These are phyloP conservation scores for Camponotus fellah DNA, from an alignment of 2,888 invertebrate genomes.

Conservation along the genomic window DNA sequence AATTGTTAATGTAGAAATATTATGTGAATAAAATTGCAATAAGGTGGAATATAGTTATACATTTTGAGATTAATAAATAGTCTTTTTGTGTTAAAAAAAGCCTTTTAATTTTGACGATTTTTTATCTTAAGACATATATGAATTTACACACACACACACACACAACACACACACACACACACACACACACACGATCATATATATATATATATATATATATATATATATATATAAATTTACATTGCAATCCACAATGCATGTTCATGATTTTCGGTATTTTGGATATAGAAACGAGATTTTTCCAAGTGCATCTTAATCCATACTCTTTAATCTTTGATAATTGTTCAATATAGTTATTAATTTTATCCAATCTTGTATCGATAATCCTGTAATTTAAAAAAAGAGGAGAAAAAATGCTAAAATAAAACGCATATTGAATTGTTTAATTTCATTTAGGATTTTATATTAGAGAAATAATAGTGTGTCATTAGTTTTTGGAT, in stretches of 20 bases:
- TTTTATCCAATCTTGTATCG: conserved; percentile 14
- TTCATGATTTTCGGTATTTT: neutral
- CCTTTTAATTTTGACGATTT: neutral
- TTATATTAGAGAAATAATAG: neutral
- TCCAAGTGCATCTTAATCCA: conserved; percentile 17
- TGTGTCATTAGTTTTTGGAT: too few relatives aligned
- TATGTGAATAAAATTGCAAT: neutral
- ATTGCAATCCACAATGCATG: conserved; percentile 19
- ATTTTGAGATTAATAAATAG: neutral
- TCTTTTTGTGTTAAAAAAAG: neutral
- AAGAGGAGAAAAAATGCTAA: neutral
- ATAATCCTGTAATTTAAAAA: neutral
- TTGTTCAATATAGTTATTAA: conserved; percentile 6
- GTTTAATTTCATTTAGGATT: neutral
- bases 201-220: too few relatives aligned
- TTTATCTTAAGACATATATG: neutral
- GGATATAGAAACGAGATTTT: neutral
- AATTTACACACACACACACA: too few relatives aligned
- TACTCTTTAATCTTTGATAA: neutral
- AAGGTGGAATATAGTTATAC: neutral
- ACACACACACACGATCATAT: too few relatives aligned
- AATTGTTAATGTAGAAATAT: neutral
- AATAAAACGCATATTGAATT: too few relatives aligned
- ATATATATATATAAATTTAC: conserved; percentile 14
- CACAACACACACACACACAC: too few relatives aligned